Base-by-base conservation (phyloP, 2,113 vertebrate genomes). In the Saccopteryx leptura region DNA sequence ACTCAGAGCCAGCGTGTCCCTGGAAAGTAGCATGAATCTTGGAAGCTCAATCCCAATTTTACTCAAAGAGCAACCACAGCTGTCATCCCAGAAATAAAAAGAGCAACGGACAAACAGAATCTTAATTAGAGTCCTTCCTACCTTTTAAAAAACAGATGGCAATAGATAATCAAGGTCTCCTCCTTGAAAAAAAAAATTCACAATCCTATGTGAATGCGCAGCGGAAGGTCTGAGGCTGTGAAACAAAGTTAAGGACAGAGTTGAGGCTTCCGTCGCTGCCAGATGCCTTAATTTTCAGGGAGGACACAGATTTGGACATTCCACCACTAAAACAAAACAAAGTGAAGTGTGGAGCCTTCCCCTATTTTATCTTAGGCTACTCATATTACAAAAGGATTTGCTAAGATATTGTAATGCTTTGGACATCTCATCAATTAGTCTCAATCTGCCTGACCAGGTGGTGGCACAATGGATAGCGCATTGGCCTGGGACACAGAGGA, bases 81-180 rank as follows among this genome's bases (percentile, higher is more conserved):
- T 96, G 81, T 88, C 58, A 28, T 63, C 23, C 48, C 23, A 72
- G 23, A 26, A 87, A 74, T 66, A 17, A 83, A 82, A 95, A 85
- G 58, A 78, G 3, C 54, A 87, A 46, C 14, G 14, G 52, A 56
- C 56, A 93, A 78, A 83, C 24, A 91, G 39, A 79, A 88, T 5
- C 39, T 74, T 11, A 39, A 33, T 83, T 23, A 23, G 33, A 19
- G 8, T 50, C 46, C 75, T 88, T 60, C 12, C 46, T 4, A 9
- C 14, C 46, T 24, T 33, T 72, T 86, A 81, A 71, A 48, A 89
- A 81, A 68, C 23, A 52, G 63, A 79, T 15, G 26, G 31, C 18
- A 90, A 71, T 33, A 63, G 61, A 52, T 91, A 69, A 60, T 21
- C 52, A 60, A 15, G 39, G 5, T 13, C 19, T 48, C 28, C 12